Evolutionary conservation across 2,888 invertebrate species (phyloP).

Genomic region (Archaeoteleia sp.): DNA sequence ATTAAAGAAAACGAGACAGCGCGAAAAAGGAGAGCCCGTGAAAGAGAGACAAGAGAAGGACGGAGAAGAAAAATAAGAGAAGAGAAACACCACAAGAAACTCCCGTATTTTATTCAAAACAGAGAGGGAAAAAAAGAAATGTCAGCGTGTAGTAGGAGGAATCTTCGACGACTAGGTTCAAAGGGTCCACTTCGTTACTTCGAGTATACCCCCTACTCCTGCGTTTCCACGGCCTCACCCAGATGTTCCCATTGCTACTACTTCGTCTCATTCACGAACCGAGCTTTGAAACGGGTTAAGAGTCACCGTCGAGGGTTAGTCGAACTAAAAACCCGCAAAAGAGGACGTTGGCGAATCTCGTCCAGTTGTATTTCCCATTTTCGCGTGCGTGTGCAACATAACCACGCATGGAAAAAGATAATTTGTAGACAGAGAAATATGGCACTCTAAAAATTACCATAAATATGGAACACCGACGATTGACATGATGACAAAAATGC

Average conservation of each 20-base stretch:
- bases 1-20: constrained; percentile 24
- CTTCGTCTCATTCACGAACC: constrained; percentile 47
- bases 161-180: constrained; percentile 44
- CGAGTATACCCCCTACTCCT: constrained; percentile 56
- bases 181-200: constrained; percentile 64
- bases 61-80: constrained; percentile 20
- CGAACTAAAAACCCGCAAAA: constrained; percentile 61
- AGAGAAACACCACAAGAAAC: constrained; percentile 37
- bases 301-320: constrained; percentile 57
- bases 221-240: constrained; percentile 2
- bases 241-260: constrained; percentile 36
- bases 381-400: constrained; percentile 12
- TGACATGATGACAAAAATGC: no score
- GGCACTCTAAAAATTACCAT: constrained; percentile 25
- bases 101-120: constrained; percentile 45
- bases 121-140: constrained; percentile 34
- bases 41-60: constrained; percentile 5
- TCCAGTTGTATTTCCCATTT: constrained; percentile 42
- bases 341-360: constrained; percentile 57
- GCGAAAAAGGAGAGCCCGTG: neutral
- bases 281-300: constrained; percentile 66
- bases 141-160: constrained; percentile 9
- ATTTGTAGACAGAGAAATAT: constrained; percentile 4
- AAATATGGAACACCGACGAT: no score
- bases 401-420: no score